Percentiles rank a stretch among this genome's conserved stretches.
phyloP scores from a whole-genome alignment of 2,888 invertebrate species.

The Coenonympha arcania region DNA sequence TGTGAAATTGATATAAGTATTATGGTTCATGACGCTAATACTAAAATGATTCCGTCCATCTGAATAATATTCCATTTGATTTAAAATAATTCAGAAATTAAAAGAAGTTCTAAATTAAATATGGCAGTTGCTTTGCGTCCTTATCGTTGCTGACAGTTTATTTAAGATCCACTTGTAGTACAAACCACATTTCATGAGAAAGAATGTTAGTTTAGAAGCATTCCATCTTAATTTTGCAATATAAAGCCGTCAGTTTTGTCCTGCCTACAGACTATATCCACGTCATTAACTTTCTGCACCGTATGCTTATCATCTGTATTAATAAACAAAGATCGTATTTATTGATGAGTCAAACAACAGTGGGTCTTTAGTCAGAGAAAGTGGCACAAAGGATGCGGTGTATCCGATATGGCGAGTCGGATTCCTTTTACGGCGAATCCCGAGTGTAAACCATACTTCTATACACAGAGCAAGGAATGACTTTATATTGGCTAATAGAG shows the following conservation, averaged over 20 bases:
- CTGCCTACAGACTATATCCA: neutral
- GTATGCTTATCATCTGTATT: conserved; percentile 11
- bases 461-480: too few species aligned
- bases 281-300: conserved; percentile 3
- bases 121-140: too few species aligned
- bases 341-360: conserved; percentile 17
- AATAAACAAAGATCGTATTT: conserved; percentile 21
- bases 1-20: too few species aligned
- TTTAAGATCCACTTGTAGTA: too few species aligned
- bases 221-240: neutral
- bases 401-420: conserved; percentile 5
- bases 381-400: conserved; percentile 18
- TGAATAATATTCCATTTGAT: too few species aligned
- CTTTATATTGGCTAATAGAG: too few species aligned
- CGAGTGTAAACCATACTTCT: neutral
- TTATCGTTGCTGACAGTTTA: too few species aligned
- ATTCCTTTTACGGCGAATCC: conserved; percentile 7
- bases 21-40: too few species aligned
- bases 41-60: too few species aligned
- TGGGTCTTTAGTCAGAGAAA: conserved; percentile 23
- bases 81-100: too few species aligned
- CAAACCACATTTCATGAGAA: too few species aligned
- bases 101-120: too few species aligned
- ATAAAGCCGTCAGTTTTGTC: neutral
- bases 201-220: neutral